phyloP scores from a whole-genome alignment of 92 coral and sea anemone genomes.

The Phenganax stokvisi region DNA sequence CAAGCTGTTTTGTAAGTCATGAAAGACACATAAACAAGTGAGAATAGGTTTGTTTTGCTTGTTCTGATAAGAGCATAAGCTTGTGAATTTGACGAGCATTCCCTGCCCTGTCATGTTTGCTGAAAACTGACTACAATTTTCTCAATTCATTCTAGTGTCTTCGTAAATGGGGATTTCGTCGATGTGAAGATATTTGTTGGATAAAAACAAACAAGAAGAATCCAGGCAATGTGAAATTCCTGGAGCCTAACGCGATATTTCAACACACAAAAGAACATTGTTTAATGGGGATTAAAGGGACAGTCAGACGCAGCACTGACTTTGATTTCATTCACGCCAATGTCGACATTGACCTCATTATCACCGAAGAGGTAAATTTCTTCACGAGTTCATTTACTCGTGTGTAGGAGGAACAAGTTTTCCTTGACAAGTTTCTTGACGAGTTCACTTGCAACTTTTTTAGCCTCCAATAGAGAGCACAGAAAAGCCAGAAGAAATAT shows the following conservation, averaged over 20 bases:
- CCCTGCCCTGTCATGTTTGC: too few relatives aligned
- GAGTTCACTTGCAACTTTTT: not conserved
- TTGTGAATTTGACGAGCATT: too few relatives aligned
- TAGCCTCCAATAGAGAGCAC: conserved; percentile 87
- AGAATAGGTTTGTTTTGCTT: too few relatives aligned
- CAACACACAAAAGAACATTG: conserved; percentile 99
- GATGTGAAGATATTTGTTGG: conserved; percentile 99
- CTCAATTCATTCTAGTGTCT: conserved; percentile 54
- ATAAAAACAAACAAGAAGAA: conserved; percentile 94
- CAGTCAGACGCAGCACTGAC: conserved; percentile 91
- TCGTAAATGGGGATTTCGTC: conserved; percentile 95
- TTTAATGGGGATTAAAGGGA: conserved; percentile 94
- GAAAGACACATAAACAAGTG: too few relatives aligned
- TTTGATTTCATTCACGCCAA: conserved; percentile 97
- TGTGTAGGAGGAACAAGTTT: too few relatives aligned
- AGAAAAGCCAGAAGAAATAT: conserved; percentile 93
- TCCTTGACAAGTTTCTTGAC: not conserved
- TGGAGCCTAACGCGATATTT: conserved; percentile 88
- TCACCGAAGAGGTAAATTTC: conserved; percentile 81
- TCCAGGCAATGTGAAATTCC: conserved; percentile 93
- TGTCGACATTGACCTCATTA: conserved; percentile 92
- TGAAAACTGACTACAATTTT: too few relatives aligned
- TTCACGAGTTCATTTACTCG: too few relatives aligned
- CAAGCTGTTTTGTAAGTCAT: too few relatives aligned
- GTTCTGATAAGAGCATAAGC: too few relatives aligned